Base-by-base conservation (phyloP, 2,797 vertebrate genomes). In the Macrochelys suwanniensis region DNA sequence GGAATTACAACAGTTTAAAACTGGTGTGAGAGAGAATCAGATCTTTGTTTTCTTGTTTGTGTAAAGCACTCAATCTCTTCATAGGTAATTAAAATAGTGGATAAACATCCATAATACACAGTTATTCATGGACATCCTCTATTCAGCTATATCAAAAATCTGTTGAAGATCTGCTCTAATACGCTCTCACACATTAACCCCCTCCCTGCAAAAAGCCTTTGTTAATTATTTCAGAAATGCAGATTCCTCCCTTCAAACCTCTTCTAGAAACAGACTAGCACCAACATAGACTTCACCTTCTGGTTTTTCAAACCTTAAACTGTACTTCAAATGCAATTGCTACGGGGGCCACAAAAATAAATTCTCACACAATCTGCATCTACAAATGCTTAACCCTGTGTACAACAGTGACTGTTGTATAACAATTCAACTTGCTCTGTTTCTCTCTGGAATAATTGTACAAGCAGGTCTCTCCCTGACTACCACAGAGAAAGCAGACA, bases 391-490 rank as follows among this genome's bases (percentile, higher is more conserved):
- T 90, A 87, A 80, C 45, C 23, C 65, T 56, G 33, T 56, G 8
- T 13, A 56, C 59, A 77, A 93, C 57, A 76, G 65, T 84, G 11
- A 92, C 88, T 93, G 92, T 76, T 82, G 65, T 68, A 2, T 59
- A 95, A 93, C 83, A 93, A 93, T 93, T 96, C 76, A 87, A 26
- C 53, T 92, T 94, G 37, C 61, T 96, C 93, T 87, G 5, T 91
- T 90, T 95, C 84, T 83, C 89, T 93, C 91, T 93, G 80, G 45
- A 91, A 82, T 91, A 84, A 71, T 56, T 97, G 84, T 87, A 90
- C 92, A 93, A 80, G 92, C 95, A 92, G 90, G 94, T 96, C 84
- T 89, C 59, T 96, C 83, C 87, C 78, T 87, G 79, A 92, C 53
- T 86, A 94, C 37, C n/a, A 61, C 1, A 95, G 37, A 37, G 89